Evolutionary conservation across 2,797 vertebrate genomes (phyloP).

Genomic region (Heliangelus exortis): DNA sequence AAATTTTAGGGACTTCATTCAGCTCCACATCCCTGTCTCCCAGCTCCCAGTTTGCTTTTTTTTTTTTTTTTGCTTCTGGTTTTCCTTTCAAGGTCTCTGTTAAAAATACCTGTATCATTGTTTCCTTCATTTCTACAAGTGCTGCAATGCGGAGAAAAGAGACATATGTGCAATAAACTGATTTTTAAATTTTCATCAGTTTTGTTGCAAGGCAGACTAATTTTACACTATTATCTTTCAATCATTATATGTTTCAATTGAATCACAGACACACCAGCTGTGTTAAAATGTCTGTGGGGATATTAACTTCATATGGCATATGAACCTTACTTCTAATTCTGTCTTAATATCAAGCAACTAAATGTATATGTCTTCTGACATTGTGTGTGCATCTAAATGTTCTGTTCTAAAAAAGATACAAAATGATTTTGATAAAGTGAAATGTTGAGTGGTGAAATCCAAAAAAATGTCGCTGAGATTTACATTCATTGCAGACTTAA

Average conservation of each 20-base stretch:
- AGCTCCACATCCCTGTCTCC: not conserved
- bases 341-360: conserved; percentile 21
- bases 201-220: conserved; percentile 44
- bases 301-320: conserved; percentile 43
- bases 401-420: not conserved
- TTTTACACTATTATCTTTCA: conserved; percentile 59
- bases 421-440: not conserved
- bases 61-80: too few species aligned
- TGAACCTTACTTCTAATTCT: conserved; percentile 13
- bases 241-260: conserved; percentile 45
- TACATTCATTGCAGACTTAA: not conserved
- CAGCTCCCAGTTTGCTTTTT: not conserved
- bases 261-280: conserved; percentile 36
- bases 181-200: conserved; percentile 53
- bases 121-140: conserved; percentile 26
- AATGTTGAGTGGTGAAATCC: not conserved
- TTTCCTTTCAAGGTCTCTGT: not conserved
- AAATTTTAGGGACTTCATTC: not conserved
- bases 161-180: conserved; percentile 27
- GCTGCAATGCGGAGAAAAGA: conserved; percentile 22
- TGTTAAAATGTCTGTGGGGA: conserved; percentile 32
- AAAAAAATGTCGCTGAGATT: not conserved
- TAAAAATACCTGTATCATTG: not conserved
- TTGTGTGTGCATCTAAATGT: not conserved
- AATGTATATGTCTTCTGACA: conserved; percentile 8